Conservation (phyloP, 1,140 invertebrate genomes). For the Adelges cooleyi region DNA sequence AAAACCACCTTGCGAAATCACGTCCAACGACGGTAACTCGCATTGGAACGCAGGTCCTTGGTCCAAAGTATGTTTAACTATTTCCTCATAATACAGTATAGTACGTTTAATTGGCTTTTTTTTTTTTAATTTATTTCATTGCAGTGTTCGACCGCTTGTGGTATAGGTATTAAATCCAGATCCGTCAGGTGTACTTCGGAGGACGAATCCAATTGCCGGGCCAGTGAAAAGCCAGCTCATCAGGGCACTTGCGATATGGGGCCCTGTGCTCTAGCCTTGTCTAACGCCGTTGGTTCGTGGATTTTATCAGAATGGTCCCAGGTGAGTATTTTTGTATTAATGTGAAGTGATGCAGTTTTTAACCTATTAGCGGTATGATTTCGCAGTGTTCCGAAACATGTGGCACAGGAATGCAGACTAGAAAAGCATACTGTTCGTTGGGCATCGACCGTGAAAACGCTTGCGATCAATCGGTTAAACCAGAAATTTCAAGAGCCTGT, state of each 20-base stretch:
- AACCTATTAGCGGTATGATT: conserved; percentile 34
- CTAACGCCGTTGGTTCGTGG: conserved; percentile 35
- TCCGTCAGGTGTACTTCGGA: conserved; percentile 41
- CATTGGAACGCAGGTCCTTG: conserved; percentile 31
- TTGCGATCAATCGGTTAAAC: conserved; percentile 43
- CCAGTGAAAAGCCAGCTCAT: conserved; percentile 35
- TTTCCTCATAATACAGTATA: background rate
- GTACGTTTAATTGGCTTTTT: too few species aligned
- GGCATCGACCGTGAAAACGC: conserved; percentile 36
- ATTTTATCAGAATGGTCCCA: conserved; percentile 38
- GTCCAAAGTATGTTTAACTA: conserved; percentile 28
- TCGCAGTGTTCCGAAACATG: conserved; percentile 47
- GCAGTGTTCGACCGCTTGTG: conserved; percentile 43
- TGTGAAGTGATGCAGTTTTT: background rate
- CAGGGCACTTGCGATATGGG: conserved; percentile 43
- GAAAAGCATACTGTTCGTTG: conserved; percentile 50
- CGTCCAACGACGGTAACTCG: background rate
- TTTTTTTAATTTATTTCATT: background rate
- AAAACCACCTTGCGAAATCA: conserved; percentile 16
- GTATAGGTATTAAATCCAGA: conserved; percentile 42
- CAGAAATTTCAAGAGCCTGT: conserved; percentile 44
- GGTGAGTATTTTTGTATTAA: conserved; percentile 20
- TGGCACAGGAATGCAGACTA: conserved; percentile 50
- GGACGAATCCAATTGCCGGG: conserved; percentile 39
- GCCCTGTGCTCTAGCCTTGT: conserved; percentile 33